These are phyloP conservation scores for Muscicapa comitata DNA, from an alignment of 2,797 vertebrate genomes.

Conservation along the genomic window DNA sequence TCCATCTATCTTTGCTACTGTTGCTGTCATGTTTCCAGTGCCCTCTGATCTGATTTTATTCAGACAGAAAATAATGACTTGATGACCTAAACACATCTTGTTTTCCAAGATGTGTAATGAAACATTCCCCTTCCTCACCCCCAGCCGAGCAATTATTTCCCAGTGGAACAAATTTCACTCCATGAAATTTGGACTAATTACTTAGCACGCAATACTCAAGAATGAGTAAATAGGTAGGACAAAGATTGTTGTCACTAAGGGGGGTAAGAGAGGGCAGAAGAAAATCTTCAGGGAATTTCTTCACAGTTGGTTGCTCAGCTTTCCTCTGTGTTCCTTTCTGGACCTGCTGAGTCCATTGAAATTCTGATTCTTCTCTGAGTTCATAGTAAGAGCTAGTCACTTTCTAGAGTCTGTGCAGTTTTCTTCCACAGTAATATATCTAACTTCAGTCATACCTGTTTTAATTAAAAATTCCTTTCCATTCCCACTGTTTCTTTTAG, in stretches of 20 bases:
- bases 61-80: conserved; percentile 20
- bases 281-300: background rate
- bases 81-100: background rate
- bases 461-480: background rate
- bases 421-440: background rate
- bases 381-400: background rate
- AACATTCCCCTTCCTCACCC: background rate
- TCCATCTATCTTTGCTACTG: background rate
- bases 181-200: background rate
- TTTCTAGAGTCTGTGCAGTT: background rate
- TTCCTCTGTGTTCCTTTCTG: background rate
- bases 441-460: background rate
- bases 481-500: background rate
- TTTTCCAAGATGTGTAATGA: conserved; percentile 14
- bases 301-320: background rate
- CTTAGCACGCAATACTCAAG: background rate
- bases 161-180: background rate
- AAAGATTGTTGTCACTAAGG: background rate
- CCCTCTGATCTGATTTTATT: conserved; percentile 35
- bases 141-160: conserved; percentile 7
- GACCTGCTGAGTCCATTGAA: background rate
- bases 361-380: background rate
- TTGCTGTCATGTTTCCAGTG: conserved; percentile 1
- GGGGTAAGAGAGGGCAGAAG: background rate
- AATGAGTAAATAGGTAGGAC: background rate